A percentile compares a stretch with the other conserved stretches of the same genome.
Evolutionary conservation across 2,797 vertebrate genomes (phyloP).

Genomic region (Tiaroga cobitis): DNA sequence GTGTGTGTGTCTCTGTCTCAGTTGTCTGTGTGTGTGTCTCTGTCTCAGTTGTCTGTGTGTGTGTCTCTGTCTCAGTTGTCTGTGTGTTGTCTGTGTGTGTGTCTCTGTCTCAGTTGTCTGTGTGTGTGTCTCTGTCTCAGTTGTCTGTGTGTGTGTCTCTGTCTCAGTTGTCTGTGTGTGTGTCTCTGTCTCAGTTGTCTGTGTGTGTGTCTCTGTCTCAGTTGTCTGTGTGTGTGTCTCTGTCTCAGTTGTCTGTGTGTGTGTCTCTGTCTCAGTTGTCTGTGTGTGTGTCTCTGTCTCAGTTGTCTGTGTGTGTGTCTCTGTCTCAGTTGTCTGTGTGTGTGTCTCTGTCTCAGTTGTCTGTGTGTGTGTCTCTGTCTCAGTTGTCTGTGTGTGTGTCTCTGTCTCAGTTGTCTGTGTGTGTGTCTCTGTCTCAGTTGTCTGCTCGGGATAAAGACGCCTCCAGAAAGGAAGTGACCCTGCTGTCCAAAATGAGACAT

Average conservation of each 20-base stretch:
- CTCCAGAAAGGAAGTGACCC: constrained; percentile 85
- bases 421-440: constrained; percentile 75
- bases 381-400: too few species aligned
- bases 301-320: constrained; percentile 77
- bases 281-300: constrained; percentile 5
- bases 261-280: too few species aligned
- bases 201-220: too few species aligned
- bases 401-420: not conserved
- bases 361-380: too few species aligned
- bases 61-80: not conserved
- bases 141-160: not conserved
- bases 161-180: too few species aligned
- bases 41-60: not conserved
- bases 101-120: constrained; percentile 77
- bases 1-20: constrained; percentile 55
- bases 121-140: not conserved
- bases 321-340: too few species aligned
- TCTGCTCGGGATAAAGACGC: constrained; percentile 82
- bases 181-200: too few species aligned
- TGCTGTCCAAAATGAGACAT: constrained; percentile 90
- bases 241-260: constrained; percentile 78
- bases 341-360: too few species aligned
- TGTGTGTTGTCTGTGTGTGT: too few species aligned
- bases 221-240: not conserved
- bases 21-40: constrained; percentile 72